These are phyloP conservation scores for Cossypha caffra DNA, from an alignment of 2,797 vertebrate genomes.

Conservation along the genomic window DNA sequence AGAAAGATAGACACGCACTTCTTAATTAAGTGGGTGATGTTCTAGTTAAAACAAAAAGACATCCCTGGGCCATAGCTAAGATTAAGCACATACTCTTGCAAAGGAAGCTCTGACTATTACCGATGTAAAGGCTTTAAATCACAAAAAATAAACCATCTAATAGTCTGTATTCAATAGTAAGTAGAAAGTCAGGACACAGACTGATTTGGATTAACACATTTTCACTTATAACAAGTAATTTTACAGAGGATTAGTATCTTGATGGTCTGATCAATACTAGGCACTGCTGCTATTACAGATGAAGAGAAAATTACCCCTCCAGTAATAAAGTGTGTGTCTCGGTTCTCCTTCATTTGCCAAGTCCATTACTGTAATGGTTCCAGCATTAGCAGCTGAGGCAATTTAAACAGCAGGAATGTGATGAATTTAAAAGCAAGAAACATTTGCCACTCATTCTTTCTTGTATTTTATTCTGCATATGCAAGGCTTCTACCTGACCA, in stretches of 20 bases:
- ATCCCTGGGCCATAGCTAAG: constrained; percentile 76
- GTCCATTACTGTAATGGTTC: constrained; percentile 98
- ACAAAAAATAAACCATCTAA: constrained; percentile 80
- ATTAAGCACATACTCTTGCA: constrained; percentile 62
- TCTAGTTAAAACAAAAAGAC: constrained; percentile 83
- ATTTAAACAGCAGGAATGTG: constrained; percentile 80
- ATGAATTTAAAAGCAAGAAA: constrained; percentile 77
- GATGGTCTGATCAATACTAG: constrained; percentile 98
- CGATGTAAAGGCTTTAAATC: constrained; percentile 85
- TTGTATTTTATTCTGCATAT: constrained; percentile 51
- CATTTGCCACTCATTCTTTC: constrained; percentile 61
- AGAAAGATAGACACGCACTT: constrained; percentile 78
- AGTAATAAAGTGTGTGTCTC: constrained; percentile 96
- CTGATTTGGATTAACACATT: constrained; percentile 87
- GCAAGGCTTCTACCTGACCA: constrained; percentile 41
- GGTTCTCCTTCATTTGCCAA: constrained; percentile 96
- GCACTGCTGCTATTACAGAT: constrained; percentile 92
- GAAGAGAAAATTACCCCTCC: constrained; percentile 96
- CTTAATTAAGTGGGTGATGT: constrained; percentile 94
- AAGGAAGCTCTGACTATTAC: constrained; percentile 80
- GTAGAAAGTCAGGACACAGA: constrained; percentile 75
- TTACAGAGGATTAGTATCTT: constrained; percentile 96
- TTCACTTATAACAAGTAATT: constrained; percentile 93
- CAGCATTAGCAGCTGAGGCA: constrained; percentile 94
- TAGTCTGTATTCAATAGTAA: constrained; percentile 73